Conservation (phyloP, 2,797 vertebrate genomes). For the Sarcoramphus papa region DNA sequence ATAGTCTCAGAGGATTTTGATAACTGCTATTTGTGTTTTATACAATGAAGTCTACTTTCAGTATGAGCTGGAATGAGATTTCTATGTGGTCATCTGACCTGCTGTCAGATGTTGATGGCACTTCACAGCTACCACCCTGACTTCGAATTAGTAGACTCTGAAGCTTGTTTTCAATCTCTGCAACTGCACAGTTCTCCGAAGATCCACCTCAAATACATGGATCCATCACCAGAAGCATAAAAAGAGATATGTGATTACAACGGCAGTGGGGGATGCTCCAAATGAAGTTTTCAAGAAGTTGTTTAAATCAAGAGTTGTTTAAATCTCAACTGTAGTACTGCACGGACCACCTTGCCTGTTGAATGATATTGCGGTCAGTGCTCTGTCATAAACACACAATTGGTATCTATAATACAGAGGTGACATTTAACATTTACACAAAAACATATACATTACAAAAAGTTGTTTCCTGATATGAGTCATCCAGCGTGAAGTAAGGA, state of each 20-base stretch:
- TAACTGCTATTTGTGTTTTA: neutral
- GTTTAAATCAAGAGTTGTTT: neutral
- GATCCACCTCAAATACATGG: neutral
- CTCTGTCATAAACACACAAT: neutral
- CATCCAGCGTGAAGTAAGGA: neutral
- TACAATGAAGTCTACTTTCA: neutral
- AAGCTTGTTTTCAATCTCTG: neutral
- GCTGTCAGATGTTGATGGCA: neutral
- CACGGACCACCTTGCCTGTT: neutral
- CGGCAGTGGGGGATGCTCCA: neutral
- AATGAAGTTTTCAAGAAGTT: neutral
- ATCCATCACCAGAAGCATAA: neutral
- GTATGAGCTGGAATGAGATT: neutral
- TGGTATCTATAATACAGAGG: neutral
- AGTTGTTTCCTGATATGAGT: neutral
- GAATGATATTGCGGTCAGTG: neutral
- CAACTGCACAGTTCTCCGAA: neutral
- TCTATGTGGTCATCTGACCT: neutral
- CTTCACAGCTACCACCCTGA: neutral
- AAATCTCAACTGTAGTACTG: neutral
- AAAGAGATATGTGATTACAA: neutral
- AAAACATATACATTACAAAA: neutral
- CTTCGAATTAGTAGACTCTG: neutral
- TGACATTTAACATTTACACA: neutral
- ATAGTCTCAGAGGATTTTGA: neutral